Percentiles rank a stretch among this genome's conserved stretches.
phyloP scores from a whole-genome alignment of 1,140 invertebrate species.

The Drosophila orosa region DNA sequence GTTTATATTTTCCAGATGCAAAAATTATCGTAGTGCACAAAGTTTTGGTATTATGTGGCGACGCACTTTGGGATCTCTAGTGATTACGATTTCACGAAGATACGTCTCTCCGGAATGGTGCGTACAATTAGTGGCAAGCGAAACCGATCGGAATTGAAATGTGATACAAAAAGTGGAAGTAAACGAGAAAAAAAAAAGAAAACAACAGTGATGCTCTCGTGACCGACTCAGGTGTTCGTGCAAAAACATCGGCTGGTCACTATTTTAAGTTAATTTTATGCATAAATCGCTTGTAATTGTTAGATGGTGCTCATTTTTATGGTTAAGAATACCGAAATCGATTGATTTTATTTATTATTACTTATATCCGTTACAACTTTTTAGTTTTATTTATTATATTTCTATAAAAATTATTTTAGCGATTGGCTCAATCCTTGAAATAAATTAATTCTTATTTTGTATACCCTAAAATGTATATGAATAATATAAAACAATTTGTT shows the following conservation, averaged over 20 bases:
- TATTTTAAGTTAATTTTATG: no score
- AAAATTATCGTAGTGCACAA: background rate
- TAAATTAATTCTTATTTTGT: no score
- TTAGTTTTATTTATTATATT: background rate
- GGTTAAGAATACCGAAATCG: background rate
- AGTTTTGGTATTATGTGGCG: constrained; percentile 6
- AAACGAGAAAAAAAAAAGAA: background rate
- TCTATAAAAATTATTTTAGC: no score
- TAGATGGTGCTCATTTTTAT: background rate
- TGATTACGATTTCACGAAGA: background rate
- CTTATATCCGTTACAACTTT: background rate
- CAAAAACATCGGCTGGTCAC: no score
- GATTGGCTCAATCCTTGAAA: no score
- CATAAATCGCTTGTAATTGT: background rate
- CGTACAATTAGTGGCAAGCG: constrained; percentile 10
- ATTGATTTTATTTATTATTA: background rate
- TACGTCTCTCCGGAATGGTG: constrained; percentile 4
- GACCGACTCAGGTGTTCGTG: background rate
- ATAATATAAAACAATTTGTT: no score
- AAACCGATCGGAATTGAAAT: constrained; percentile 5
- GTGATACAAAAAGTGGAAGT: constrained; percentile 6
- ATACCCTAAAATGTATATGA: no score
- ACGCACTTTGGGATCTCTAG: background rate
- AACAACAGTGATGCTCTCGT: constrained; percentile 19
- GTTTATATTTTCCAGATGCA: background rate